These are phyloP conservation scores for honey bee (Apis mellifera) DNA, from an alignment of 1,140 invertebrate species.

Conservation along the genomic window DNA sequence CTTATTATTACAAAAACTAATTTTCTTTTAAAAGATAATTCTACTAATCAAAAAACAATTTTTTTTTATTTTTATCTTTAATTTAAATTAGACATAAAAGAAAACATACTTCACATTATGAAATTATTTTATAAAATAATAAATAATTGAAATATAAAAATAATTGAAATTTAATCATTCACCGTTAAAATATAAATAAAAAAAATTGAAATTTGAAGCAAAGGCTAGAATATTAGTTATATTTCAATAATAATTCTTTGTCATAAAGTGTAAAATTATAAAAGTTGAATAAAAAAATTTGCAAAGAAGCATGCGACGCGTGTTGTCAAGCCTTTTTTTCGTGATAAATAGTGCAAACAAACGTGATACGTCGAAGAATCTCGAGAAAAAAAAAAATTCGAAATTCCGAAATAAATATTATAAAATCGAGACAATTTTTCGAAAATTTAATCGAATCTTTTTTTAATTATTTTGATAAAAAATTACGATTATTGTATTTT, in stretches of 20 bases:
- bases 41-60: not conserved
- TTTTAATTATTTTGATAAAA: not conserved
- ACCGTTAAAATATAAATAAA: too few species aligned
- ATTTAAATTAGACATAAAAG: not conserved
- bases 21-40: not conserved
- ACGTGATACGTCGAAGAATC: slow-evolving; percentile 27
- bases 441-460: not conserved
- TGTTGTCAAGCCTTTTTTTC: slow-evolving; percentile 49
- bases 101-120: not conserved
- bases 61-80: not conserved
- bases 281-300: slow-evolving; percentile 17
- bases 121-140: not conserved
- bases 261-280: not conserved
- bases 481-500: not conserved
- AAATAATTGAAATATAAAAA: not conserved
- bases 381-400: slow-evolving; percentile 21
- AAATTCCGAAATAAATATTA: not conserved
- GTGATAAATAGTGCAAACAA: slow-evolving; percentile 21
- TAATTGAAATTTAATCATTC: not conserved
- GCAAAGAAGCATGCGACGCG: slow-evolving; percentile 49
- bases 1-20: not conserved
- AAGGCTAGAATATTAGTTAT: not conserved
- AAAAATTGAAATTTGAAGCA: not conserved
- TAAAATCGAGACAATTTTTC: not conserved
- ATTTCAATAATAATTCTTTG: not conserved